Conservation (phyloP, 1,140 invertebrate genomes). For the Spodoptera litura region DNA sequence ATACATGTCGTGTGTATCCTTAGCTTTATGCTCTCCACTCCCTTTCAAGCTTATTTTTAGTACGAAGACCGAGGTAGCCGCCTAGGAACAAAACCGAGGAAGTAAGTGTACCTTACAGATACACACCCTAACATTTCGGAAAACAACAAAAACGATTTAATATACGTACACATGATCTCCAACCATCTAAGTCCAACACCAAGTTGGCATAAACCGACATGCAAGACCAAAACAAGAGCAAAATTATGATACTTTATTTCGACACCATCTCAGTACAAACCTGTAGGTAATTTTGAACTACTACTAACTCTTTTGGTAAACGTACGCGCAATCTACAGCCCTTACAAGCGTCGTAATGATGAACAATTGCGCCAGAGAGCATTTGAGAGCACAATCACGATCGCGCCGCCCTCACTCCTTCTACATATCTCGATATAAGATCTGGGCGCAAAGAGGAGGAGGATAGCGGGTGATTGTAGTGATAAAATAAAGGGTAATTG, state of each 20-base stretch:
- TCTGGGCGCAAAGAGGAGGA: constrained; percentile 19
- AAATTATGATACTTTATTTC: not conserved
- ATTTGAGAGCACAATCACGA: constrained; percentile 54
- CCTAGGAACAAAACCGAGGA: no score
- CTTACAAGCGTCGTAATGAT: constrained; percentile 51
- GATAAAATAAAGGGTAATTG: not conserved
- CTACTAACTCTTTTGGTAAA: not conserved
- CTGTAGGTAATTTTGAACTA: constrained; percentile 2
- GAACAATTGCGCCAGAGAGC: constrained; percentile 55
- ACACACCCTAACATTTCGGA: no score
- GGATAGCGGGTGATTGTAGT: not conserved
- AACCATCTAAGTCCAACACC: no score
- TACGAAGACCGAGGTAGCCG: no score
- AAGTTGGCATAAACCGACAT: not conserved
- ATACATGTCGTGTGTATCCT: no score
- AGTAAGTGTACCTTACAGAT: no score
- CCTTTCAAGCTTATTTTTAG: no score
- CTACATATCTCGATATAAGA: constrained; percentile 44
- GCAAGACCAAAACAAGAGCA: not conserved
- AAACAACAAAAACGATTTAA: no score
- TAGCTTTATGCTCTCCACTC: no score
- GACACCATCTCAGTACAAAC: not conserved
- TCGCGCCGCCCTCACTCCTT: constrained; percentile 50
- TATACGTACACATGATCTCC: no score
- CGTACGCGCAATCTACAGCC: constrained; percentile 20